Conservation (phyloP, 2,113 vertebrate species). For the Australoheros scitulus region DNA sequence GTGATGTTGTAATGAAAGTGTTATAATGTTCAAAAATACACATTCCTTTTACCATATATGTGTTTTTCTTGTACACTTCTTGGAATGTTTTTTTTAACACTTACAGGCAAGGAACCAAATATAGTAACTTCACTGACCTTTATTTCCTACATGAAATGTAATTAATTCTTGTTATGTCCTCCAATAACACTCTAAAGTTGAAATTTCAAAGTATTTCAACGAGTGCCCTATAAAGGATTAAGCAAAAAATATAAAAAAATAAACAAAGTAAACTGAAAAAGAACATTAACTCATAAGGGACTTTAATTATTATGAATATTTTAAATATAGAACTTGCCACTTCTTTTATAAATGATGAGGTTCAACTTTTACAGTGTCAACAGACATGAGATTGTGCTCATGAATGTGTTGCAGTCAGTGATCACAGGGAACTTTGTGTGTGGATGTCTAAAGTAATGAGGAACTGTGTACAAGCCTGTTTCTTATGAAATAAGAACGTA, state of each 20-base stretch:
- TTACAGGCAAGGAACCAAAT: too few species aligned
- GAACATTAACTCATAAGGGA: not conserved
- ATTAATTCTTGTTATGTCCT: too few species aligned
- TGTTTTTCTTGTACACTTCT: too few species aligned
- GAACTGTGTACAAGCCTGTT: slow-evolving; percentile 42
- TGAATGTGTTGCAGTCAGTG: not conserved
- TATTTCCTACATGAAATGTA: too few species aligned
- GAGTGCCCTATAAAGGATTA: too few species aligned
- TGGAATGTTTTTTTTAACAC: too few species aligned
- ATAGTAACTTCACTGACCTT: too few species aligned
- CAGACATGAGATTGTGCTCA: not conserved
- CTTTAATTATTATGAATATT: not conserved
- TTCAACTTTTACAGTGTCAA: not conserved
- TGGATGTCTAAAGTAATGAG: slow-evolving; percentile 34
- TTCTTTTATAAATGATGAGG: not conserved
- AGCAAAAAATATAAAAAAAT: not conserved
- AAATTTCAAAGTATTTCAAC: too few species aligned
- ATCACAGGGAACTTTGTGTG: slow-evolving; percentile 4
- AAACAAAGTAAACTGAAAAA: not conserved
- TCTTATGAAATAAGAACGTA: slow-evolving; percentile 45
- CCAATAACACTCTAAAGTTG: too few species aligned
- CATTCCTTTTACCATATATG: too few species aligned
- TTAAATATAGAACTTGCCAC: not conserved
- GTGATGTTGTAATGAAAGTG: too few species aligned
- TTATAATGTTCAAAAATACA: too few species aligned